Evolutionary conservation across 2,113 vertebrate species (phyloP).

Genomic region (Poeciliopsis retropinna): DNA sequence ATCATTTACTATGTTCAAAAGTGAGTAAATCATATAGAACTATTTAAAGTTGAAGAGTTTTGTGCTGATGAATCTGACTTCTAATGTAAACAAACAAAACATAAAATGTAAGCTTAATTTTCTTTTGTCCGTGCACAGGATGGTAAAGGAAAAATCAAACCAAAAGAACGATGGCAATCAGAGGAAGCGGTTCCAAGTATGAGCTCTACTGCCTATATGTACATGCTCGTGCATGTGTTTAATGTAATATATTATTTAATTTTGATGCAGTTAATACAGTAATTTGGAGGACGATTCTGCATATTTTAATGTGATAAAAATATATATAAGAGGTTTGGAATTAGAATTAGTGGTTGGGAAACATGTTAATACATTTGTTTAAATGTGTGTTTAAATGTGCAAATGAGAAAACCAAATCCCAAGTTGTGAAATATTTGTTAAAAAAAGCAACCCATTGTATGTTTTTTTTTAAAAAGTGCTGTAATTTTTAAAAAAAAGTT

Average conservation of each 20-base stretch:
- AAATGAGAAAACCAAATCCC: not conserved
- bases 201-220: slow-evolving; percentile 5
- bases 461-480: not conserved
- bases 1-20: slow-evolving; percentile 70
- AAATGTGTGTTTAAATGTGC: slow-evolving; percentile 30
- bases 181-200: slow-evolving; percentile 65
- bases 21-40: slow-evolving; percentile 56
- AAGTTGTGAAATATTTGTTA: not conserved
- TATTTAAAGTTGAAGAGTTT: slow-evolving; percentile 12
- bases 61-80: not conserved
- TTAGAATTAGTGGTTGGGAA: not conserved
- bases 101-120: not conserved
- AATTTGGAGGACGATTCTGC: not conserved
- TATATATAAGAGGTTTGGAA: not conserved
- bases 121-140: slow-evolving; percentile 54
- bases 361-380: slow-evolving; percentile 62
- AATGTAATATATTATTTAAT: not conserved
- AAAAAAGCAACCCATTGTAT: not conserved
- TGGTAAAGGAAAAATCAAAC: slow-evolving; percentile 48
- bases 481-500: slow-evolving; percentile 4
- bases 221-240: not conserved
- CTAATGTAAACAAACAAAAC: not conserved
- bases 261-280: not conserved
- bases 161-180: slow-evolving; percentile 38
- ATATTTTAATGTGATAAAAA: not conserved